Evolutionary conservation across 2,113 vertebrate genomes (phyloP), one percentile per base, ranked within the genome.

Genomic region (Sebastes fasciatus): DNA sequence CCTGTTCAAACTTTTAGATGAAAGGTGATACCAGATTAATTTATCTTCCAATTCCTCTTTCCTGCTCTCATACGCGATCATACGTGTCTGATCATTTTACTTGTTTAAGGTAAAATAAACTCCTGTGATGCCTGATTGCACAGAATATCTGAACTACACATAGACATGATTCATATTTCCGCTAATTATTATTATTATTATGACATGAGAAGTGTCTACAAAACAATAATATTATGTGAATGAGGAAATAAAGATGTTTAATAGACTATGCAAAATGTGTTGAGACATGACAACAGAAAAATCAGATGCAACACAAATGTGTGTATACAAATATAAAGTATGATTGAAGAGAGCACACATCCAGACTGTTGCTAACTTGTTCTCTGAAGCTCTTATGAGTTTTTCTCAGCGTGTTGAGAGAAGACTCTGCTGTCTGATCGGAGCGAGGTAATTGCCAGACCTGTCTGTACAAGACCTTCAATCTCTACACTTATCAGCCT

Each of bases 211-310:
- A 19, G 26, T 51, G 55, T 77, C 65, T 54, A 51, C 54, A 79
- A 60, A 70, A 85, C 62, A 71, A 85, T 61, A 80, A 26, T 3
- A 60, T 68, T 3, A 60, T 68, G 17, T 77, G 54, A 84, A 86
- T 88, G 90, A 79, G 40, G 23, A 84, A 55, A 74, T 72, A 40
- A 57, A 74, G 62, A 86, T 45, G 71, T 68, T 62, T 42, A 83
- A 79, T 23, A 63, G 55, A 86, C n/a, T 5, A 21, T 16, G 74
- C 21, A 40, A 62, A n/a, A 46, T 72, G 67, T 74, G 58, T 70
- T 21, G 58, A 67, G 61, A 86, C 52, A 0, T 48, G 43, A 88
- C 52, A 70, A 79, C 57, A 81, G 68, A 58, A 74, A 74, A 48
- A 80, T 0, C 26, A 55, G 4, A 63, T 21, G 63, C 54, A 75